A percentile compares a stretch with the other conserved stretches of the same genome.
These are phyloP conservation scores for Virgularia gustaviana DNA, from an alignment of 92 coral and sea anemone species.

Conservation along the genomic window DNA sequence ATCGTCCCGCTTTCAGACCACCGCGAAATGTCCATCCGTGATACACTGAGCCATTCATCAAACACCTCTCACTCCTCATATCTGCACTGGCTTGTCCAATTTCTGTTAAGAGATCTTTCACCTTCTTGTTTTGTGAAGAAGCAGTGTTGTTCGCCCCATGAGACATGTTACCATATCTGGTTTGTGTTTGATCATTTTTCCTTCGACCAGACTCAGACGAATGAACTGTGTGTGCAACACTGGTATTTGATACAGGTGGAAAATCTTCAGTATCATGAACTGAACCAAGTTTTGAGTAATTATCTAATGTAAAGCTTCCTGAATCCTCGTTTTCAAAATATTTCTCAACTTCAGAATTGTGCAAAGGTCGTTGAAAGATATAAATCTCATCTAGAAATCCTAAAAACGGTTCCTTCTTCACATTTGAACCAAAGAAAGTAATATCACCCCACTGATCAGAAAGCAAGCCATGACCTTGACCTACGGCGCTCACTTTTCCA, in stretches of 20 bases:
- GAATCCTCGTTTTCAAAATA: constrained; percentile 59
- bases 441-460: constrained; percentile 73
- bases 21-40: constrained; percentile 80
- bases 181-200: neutral
- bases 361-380: constrained; percentile 71
- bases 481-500: constrained; percentile 66
- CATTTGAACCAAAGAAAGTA: constrained; percentile 77
- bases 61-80: neutral
- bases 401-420: constrained; percentile 54
- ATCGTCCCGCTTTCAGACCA: constrained; percentile 84
- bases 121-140: neutral
- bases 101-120: constrained; percentile 15
- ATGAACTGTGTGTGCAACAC: no score
- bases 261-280: neutral
- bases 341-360: constrained; percentile 57
- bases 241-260: neutral
- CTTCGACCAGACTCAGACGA: neutral
- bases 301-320: constrained; percentile 20
- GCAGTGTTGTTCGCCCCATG: neutral
- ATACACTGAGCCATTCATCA: constrained; percentile 41
- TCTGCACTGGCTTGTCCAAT: neutral
- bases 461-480: constrained; percentile 71
- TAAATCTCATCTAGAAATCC: constrained; percentile 85
- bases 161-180: neutral
- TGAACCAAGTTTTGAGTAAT: neutral